Evolutionary conservation across 2,888 invertebrate species (phyloP).

Genomic region (Platycheirus rosarum): DNA sequence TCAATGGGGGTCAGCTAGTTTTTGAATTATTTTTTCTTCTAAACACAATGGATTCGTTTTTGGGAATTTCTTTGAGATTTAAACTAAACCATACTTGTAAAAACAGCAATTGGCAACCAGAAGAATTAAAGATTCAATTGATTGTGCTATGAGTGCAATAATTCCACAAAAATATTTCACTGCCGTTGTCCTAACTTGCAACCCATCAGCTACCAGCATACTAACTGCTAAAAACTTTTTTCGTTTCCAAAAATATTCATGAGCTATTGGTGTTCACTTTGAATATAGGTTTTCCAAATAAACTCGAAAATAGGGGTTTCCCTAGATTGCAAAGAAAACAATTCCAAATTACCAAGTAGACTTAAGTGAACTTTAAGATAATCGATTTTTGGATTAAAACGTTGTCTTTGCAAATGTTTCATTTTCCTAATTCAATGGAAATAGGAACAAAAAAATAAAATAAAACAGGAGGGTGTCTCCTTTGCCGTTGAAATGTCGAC

Average conservation of each 20-base stretch:
- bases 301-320: not conserved
- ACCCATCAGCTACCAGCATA: no score
- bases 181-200: not conserved
- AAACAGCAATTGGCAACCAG: not conserved
- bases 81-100: no score
- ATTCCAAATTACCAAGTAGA: conserved; percentile 34
- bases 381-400: conserved; percentile 53
- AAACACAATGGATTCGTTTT: no score
- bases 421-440: conserved; percentile 42
- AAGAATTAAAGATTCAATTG: not conserved
- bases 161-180: conserved; percentile 5
- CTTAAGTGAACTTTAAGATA: conserved; percentile 46
- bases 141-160: conserved; percentile 18
- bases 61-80: no score
- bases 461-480: conserved; percentile 16
- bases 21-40: no score
- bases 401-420: conserved; percentile 38
- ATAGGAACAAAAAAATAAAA: conserved; percentile 11
- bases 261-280: not conserved
- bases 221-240: not conserved
- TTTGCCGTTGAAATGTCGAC: conserved; percentile 39
- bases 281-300: conserved; percentile 12
- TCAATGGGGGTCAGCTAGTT: no score
- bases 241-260: conserved; percentile 12
- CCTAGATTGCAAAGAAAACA: conserved; percentile 5